Percentiles rank a stretch among this genome's conserved stretches.
These are phyloP conservation scores for Lasioglossum lativentre DNA, from an alignment of 2,888 invertebrate species.

Conservation along the genomic window DNA sequence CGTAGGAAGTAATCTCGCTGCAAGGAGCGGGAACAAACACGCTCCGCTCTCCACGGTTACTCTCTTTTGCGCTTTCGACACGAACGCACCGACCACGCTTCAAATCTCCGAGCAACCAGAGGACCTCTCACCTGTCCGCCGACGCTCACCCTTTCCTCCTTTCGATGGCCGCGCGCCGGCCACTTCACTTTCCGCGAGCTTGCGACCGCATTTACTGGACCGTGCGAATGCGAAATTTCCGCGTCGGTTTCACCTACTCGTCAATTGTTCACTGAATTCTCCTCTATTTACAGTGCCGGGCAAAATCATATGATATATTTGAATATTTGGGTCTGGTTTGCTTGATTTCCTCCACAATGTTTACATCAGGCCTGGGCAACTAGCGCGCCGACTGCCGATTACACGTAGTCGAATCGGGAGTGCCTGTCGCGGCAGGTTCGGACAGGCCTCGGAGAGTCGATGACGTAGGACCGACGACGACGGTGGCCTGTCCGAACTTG, in stretches of 20 bases:
- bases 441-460: no score
- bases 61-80: constrained; percentile 36
- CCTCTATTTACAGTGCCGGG: neutral
- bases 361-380: no score
- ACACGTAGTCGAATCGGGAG: no score
- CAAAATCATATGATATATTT: no score
- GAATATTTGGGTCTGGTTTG: no score
- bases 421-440: no score
- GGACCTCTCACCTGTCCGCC: constrained; percentile 12
- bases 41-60: constrained; percentile 38
- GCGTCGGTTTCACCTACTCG: neutral
- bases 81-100: constrained; percentile 42
- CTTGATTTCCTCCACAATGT: no score
- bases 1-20: constrained; percentile 68
- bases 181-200: neutral
- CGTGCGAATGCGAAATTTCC: neutral
- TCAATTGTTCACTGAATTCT: neutral
- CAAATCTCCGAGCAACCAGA: neutral
- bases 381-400: no score
- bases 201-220: neutral
- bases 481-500: no score
- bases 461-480: no score
- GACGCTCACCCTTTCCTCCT: neutral
- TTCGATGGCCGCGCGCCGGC: neutral
- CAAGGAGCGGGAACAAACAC: constrained; percentile 63